These are phyloP conservation scores for Anoplopoma fimbria DNA, from an alignment of 2,113 vertebrate genomes.

Conservation along the genomic window DNA sequence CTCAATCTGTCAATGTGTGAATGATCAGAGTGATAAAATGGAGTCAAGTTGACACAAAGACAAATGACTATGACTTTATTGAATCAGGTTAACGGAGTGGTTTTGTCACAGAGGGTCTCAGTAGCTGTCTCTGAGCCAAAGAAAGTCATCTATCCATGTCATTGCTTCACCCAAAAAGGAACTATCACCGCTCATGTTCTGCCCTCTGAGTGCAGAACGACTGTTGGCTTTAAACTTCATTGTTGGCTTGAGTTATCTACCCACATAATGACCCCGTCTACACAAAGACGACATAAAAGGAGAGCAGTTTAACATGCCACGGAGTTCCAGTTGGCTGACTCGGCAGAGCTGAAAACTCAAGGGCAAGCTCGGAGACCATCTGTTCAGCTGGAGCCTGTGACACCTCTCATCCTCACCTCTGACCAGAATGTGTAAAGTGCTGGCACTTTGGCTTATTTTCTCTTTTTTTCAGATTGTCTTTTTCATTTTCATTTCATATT, in stretches of 20 bases:
- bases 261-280: slow-evolving; percentile 20
- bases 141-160: slow-evolving; percentile 7
- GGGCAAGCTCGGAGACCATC: slow-evolving; percentile 73
- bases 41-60: slow-evolving; percentile 4
- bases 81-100: slow-evolving; percentile 12
- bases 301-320: slow-evolving; percentile 48
- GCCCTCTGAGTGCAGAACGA: neutral
- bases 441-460: neutral
- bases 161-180: neutral
- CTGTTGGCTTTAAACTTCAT: slow-evolving; percentile 1
- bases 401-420: slow-evolving; percentile 44
- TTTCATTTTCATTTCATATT: neutral
- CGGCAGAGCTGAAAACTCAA: slow-evolving; percentile 64
- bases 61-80: slow-evolving; percentile 11
- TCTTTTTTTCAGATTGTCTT: neutral
- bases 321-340: slow-evolving; percentile 59
- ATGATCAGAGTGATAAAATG: neutral
- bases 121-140: slow-evolving; percentile 1
- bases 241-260: slow-evolving; percentile 6
- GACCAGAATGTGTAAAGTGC: slow-evolving; percentile 63
- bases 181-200: neutral
- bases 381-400: slow-evolving; percentile 65
- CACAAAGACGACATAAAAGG: slow-evolving; percentile 39
- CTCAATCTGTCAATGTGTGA: neutral
- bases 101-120: slow-evolving; percentile 1